These are phyloP conservation scores for Sebastes fasciatus DNA, from an alignment of 2,113 vertebrate species.

Conservation along the genomic window DNA sequence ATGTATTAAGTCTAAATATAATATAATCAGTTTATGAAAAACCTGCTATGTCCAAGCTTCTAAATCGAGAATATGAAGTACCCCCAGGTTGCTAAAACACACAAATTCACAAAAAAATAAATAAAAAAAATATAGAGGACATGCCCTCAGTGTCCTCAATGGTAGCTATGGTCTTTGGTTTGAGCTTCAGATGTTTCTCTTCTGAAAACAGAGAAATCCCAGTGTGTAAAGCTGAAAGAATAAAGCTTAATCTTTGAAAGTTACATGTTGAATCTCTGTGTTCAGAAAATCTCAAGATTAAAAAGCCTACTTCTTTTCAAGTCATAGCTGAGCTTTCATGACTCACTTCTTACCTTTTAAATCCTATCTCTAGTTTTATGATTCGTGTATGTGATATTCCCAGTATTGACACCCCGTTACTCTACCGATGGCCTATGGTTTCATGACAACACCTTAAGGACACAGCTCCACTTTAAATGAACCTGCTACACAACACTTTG, in stretches of 20 bases:
- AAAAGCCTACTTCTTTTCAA: background rate
- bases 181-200: background rate
- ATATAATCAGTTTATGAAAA: too few relatives aligned
- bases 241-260: background rate
- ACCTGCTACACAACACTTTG: background rate
- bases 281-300: background rate
- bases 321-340: background rate
- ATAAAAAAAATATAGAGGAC: background rate
- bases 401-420: too few relatives aligned
- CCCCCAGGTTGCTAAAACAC: background rate
- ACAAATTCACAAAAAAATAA: background rate
- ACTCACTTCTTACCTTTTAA: slow-evolving; percentile 1
- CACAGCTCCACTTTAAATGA: slow-evolving; percentile 1
- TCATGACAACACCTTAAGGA: background rate
- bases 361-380: background rate
- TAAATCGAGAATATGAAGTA: background rate
- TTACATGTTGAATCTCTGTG: background rate
- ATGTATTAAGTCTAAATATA: too few relatives aligned
- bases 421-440: background rate
- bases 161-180: background rate
- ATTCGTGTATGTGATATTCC: background rate
- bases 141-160: too few relatives aligned
- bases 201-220: background rate
- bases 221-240: background rate
- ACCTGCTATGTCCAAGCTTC: background rate